A percentile compares a stretch with the other conserved stretches of the same genome.
phyloP scores from a whole-genome alignment of 2,888 invertebrate species.

The Aethes cnicana region DNA sequence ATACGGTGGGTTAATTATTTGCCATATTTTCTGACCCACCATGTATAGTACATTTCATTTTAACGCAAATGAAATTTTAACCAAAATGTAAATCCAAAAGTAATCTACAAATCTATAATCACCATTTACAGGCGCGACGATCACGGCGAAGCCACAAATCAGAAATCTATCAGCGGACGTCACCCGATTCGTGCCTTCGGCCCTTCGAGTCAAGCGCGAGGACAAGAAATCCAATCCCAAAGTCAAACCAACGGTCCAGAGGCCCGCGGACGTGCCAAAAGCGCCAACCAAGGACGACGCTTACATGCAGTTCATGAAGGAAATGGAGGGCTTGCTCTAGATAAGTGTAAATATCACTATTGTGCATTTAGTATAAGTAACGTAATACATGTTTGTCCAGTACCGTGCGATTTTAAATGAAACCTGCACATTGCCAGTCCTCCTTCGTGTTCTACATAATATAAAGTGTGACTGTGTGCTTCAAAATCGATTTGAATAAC shows the following conservation, averaged over 20 bases:
- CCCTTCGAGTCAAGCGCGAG: slow-evolving; percentile 94
- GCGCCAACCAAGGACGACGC: slow-evolving; percentile 96
- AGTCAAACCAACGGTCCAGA: slow-evolving; percentile 75
- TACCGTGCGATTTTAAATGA: slow-evolving; percentile 3
- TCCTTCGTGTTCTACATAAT: no score
- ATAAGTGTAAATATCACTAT: slow-evolving; percentile 29
- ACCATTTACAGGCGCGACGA: slow-evolving; percentile 92
- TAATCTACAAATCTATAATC: no score
- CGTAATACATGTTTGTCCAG: slow-evolving; percentile 24
- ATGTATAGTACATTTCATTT: no score
- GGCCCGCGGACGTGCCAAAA: slow-evolving; percentile 76
- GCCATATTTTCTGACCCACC: no score
- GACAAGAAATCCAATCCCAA: slow-evolving; percentile 86
- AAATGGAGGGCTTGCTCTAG: slow-evolving; percentile 96
- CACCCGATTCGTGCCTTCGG: slow-evolving; percentile 96
- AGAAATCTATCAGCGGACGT: slow-evolving; percentile 96
- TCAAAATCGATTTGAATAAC: no score
- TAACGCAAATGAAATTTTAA: no score
- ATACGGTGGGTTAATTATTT: no score
- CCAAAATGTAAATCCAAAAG: no score
- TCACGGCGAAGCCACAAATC: slow-evolving; percentile 98
- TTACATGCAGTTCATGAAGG: slow-evolving; percentile 99
- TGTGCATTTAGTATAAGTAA: slow-evolving; percentile 8
- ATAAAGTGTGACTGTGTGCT: no score
- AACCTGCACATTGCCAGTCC: no score